phyloP scores from a whole-genome alignment of 2,888 invertebrate genomes.

The Rhamphomyia laevipes region DNA sequence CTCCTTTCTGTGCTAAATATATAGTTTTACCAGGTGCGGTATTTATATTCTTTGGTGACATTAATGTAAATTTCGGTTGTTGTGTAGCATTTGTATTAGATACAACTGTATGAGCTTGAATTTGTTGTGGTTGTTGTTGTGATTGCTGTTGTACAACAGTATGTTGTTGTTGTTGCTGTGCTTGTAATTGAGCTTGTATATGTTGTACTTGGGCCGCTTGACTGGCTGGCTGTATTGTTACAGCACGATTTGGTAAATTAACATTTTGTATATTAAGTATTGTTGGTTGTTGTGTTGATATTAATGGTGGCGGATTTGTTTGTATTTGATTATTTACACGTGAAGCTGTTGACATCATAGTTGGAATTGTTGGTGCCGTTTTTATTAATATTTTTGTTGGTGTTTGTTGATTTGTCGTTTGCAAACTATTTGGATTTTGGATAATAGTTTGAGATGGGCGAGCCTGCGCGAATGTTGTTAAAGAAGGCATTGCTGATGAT shows the following conservation, averaged over 20 bases:
- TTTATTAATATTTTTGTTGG: conserved; percentile 36
- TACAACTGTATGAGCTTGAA: conserved; percentile 33
- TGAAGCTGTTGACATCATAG: conserved; percentile 25
- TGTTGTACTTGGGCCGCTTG: conserved; percentile 36
- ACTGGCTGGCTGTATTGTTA: conserved; percentile 36
- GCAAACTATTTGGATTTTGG: conserved; percentile 22
- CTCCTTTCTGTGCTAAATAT: conserved; percentile 35
- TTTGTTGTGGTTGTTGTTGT: conserved; percentile 18
- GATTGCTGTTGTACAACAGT: conserved; percentile 9
- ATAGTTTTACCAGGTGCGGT: conserved; percentile 28
- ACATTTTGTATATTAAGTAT: conserved; percentile 35
- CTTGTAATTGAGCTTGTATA: conserved; percentile 33
- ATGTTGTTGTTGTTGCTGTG: conserved; percentile 22
- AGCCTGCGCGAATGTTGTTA: conserved; percentile 31
- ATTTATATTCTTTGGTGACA: conserved; percentile 27
- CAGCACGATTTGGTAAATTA: conserved; percentile 33
- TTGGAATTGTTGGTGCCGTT: conserved; percentile 32
- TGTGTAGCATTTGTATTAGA: conserved; percentile 35
- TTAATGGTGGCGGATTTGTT: conserved; percentile 34
- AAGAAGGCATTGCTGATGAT: conserved; percentile 28
- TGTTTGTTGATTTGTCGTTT: conserved; percentile 22
- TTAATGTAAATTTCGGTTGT: conserved; percentile 36
- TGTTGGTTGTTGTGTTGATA: conserved; percentile 30
- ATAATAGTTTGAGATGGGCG: conserved; percentile 27
- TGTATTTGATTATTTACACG: conserved; percentile 13